These are phyloP conservation scores for Clavelina lepadiformis DNA, from an alignment of 23 tunicate genomes.

Conservation along the genomic window DNA sequence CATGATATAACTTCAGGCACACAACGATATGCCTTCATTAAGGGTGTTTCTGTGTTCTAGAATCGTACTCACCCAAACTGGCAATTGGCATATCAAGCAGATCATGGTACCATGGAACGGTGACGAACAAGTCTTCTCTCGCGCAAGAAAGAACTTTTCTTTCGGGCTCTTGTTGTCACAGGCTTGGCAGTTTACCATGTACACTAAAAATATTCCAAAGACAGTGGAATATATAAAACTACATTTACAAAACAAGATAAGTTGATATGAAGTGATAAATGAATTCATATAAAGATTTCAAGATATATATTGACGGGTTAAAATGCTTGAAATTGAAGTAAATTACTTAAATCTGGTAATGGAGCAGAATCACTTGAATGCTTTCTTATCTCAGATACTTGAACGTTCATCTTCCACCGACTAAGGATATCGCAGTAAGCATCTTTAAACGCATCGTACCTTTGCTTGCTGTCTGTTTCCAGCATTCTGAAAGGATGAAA, in stretches of 20 bases:
- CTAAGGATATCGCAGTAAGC: constrained; percentile 26
- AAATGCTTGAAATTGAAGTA: too few species aligned
- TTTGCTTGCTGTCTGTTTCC: constrained; percentile 16
- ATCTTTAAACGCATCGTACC: constrained; percentile 40
- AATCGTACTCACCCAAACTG: constrained; percentile 40
- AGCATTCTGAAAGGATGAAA: constrained; percentile 38
- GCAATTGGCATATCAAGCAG: constrained; percentile 42
- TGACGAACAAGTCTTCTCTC: neutral
- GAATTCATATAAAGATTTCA: too few species aligned
- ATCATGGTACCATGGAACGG: constrained; percentile 6
- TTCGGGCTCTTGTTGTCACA: constrained; percentile 10
- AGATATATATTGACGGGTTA: too few species aligned
- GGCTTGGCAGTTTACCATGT: constrained; percentile 8
- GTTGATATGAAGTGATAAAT: too few species aligned
- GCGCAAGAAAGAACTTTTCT: neutral
- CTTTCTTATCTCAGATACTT: constrained; percentile 30
- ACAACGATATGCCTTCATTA: too few species aligned
- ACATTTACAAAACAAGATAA: constrained; percentile 15
- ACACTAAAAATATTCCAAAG: constrained; percentile 41
- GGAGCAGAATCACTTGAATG: constrained; percentile 3
- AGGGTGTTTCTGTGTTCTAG: too few species aligned
- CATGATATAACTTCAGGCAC: neutral
- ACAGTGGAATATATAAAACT: neutral
- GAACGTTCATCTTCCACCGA: constrained; percentile 33
- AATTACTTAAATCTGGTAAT: neutral